A percentile compares a stretch with the other conserved stretches of the same genome.
Evolutionary conservation across 1,140 invertebrate genomes (phyloP).

Genomic region (Eumeta japonica): DNA sequence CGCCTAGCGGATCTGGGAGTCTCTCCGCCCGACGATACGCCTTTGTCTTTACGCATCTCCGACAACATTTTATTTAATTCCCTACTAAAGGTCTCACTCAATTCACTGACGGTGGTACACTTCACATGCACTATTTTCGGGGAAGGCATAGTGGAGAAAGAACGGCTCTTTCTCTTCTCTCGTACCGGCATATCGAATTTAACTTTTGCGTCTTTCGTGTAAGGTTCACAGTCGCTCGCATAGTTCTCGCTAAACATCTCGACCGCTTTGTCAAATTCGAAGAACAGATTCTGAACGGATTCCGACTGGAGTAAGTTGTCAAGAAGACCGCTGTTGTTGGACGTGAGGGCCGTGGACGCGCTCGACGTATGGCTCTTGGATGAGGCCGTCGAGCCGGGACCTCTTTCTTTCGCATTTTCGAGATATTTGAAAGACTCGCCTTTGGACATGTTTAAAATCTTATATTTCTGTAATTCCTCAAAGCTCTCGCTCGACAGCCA

Average conservation of each 20-base stretch:
- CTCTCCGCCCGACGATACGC: constrained; percentile 10
- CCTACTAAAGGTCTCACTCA: constrained; percentile 37
- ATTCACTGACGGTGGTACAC: constrained; percentile 23
- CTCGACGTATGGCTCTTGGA: constrained; percentile 31
- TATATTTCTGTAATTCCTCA: constrained; percentile 33
- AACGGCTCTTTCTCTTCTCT: constrained; percentile 36
- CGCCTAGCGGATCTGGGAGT: constrained; percentile 17
- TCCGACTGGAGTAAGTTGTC: constrained; percentile 32
- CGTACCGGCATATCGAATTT: constrained; percentile 13
- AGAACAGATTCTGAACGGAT: constrained; percentile 37
- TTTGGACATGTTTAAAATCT: no score
- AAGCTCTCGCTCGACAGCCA: constrained; percentile 33
- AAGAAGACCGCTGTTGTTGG: constrained; percentile 25
- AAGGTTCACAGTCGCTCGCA: constrained; percentile 44
- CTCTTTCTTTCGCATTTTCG: constrained; percentile 39
- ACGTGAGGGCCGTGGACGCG: constrained; percentile 22
- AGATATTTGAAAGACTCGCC: no score
- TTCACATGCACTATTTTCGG: constrained; percentile 37
- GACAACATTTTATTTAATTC: constrained; percentile 31
- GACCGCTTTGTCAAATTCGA: constrained; percentile 40
- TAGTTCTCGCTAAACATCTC: constrained; percentile 49
- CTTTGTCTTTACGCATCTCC: constrained; percentile 16
- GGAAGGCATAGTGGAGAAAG: constrained; percentile 33
- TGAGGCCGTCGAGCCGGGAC: no score
- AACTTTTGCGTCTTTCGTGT: constrained; percentile 24